These are phyloP conservation scores for Diarsia rubi DNA, from an alignment of 2,888 invertebrate genomes.

Conservation along the genomic window DNA sequence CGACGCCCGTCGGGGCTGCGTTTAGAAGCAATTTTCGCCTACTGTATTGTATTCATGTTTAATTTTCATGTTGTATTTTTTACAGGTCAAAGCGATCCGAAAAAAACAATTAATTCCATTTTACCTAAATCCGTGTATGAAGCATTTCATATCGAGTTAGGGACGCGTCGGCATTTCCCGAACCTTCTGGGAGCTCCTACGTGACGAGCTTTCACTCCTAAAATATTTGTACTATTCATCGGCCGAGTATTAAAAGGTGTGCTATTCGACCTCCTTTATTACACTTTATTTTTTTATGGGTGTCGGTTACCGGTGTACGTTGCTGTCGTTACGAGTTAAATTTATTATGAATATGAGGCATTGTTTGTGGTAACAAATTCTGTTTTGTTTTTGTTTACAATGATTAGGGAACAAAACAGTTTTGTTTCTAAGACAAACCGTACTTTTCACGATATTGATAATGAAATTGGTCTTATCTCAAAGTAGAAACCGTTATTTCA, in stretches of 20 bases:
- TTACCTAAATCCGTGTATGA: conserved; percentile 45
- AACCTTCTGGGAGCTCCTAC: conserved; percentile 81
- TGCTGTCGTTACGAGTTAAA: conserved; percentile 5
- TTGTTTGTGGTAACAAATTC: background rate
- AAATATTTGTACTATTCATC: conserved; percentile 89
- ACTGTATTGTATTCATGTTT: too few species aligned
- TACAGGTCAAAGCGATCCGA: background rate
- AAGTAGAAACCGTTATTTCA: too few species aligned
- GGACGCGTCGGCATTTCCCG: conserved; percentile 86
- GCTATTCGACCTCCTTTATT: conserved; percentile 75
- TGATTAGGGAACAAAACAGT: too few species aligned
- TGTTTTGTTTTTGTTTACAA: conserved; percentile 1
- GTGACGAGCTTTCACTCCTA: conserved; percentile 84
- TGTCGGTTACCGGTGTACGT: conserved; percentile 10
- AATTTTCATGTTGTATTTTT: background rate
- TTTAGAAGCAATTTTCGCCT: too few species aligned
- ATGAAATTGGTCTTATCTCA: too few species aligned
- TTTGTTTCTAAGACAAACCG: too few species aligned
- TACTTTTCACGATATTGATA: too few species aligned
- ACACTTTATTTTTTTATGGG: conserved; percentile 67
- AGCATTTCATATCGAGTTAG: conserved; percentile 86
- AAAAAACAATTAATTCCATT: conserved; percentile 16
- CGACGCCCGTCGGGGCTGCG: too few species aligned
- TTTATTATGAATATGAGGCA: background rate
- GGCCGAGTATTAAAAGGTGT: conserved; percentile 84